Evolutionary conservation across 2,113 vertebrate species (phyloP).

Genomic region (Rhabdornis inornatus): DNA sequence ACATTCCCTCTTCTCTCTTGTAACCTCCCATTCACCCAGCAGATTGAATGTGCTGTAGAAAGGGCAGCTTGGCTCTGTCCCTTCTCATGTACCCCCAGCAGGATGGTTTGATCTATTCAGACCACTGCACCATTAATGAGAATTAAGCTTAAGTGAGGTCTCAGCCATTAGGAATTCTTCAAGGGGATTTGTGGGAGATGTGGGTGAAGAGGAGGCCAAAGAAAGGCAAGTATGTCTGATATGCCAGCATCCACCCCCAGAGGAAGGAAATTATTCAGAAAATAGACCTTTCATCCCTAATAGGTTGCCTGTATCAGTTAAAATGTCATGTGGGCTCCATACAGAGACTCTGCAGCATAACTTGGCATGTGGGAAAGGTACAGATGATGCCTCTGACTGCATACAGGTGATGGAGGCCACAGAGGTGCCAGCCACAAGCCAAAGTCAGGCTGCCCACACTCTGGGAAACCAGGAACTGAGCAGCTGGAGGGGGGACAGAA

Average conservation of each 20-base stretch:
- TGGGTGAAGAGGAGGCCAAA: neutral
- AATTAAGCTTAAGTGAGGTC: neutral
- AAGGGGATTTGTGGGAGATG: neutral
- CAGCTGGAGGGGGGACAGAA: neutral
- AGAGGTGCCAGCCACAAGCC: neutral
- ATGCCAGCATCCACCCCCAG: neutral
- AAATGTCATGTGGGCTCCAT: neutral
- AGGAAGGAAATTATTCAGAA: neutral
- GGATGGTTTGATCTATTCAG: neutral
- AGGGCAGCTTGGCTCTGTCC: neutral
- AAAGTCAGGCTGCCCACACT: neutral
- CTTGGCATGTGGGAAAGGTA: neutral
- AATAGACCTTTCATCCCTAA: neutral
- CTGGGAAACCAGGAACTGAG: neutral
- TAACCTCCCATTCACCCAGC: neutral
- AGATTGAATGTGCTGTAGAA: neutral
- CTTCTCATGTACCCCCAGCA: neutral
- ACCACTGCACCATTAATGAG: neutral
- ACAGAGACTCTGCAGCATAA: rapidly evolving
- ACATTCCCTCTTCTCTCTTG: neutral
- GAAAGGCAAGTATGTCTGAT: neutral
- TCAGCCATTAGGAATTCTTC: neutral
- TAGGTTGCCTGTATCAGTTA: neutral
- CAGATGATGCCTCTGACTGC: neutral
- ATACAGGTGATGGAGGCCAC: neutral